Conservation (phyloP, 35 echinoderm and acorn worm genomes). For the Acanthaster planci region DNA sequence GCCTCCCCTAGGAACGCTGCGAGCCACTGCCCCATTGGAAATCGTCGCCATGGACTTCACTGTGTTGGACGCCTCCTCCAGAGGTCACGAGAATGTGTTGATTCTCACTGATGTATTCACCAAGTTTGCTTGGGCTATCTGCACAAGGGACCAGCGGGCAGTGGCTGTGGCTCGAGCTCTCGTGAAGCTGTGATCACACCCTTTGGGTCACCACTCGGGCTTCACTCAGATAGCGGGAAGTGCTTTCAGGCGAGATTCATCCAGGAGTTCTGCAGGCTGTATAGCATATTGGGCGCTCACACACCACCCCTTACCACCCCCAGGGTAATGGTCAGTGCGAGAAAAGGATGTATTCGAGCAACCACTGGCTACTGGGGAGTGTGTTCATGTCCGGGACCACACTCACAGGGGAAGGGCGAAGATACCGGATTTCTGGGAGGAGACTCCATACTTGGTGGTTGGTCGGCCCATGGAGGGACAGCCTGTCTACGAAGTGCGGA, state of each 20-base stretch:
- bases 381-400: constrained; percentile 45
- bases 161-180: constrained; percentile 55
- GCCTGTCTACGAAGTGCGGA: constrained; percentile 2
- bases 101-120: constrained; percentile 67
- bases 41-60: constrained; percentile 44
- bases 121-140: constrained; percentile 31
- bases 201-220: constrained; percentile 59
- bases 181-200: constrained; percentile 52
- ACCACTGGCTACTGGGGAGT: constrained; percentile 49
- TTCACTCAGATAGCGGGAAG: constrained; percentile 50
- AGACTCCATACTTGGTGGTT: constrained; percentile 18
- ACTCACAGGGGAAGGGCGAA: constrained; percentile 31
- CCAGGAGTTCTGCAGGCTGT: constrained; percentile 57
- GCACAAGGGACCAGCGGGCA: constrained; percentile 58
- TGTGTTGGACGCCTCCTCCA: constrained; percentile 33
- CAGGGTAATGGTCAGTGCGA: no score
- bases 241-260: constrained; percentile 54
- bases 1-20: constrained; percentile 33
- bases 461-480: background rate
- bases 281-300: no score
- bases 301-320: no score
- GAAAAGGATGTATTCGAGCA: constrained; percentile 35
- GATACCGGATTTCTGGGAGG: constrained; percentile 50
- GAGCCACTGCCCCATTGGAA: constrained; percentile 30
- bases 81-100: constrained; percentile 60